A percentile compares a stretch with the other conserved stretches of the same genome.
Evolutionary conservation across 2,888 invertebrate species (phyloP).

Genomic region (Meiosimyza decipiens): DNA sequence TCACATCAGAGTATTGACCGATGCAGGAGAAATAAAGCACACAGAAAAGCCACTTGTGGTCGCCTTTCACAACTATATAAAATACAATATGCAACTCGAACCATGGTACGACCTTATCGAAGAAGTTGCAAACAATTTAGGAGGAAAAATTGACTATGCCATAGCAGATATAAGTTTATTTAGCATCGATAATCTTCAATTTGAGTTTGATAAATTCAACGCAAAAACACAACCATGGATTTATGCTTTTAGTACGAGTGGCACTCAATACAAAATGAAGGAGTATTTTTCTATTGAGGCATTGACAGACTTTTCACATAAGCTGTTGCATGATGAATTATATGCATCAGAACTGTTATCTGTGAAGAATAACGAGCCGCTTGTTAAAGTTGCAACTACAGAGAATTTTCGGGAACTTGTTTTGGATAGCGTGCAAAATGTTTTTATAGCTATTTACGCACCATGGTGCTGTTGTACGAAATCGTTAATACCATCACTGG

Average conservation of each 20-base stretch:
- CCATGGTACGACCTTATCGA: not conserved
- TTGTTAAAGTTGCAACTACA: not conserved
- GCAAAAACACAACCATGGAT: not conserved
- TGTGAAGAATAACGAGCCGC: not conserved
- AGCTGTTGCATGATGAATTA: conserved; percentile 1
- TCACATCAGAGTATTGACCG: not conserved
- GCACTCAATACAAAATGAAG: not conserved
- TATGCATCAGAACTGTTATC: not conserved
- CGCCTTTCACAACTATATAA: not conserved
- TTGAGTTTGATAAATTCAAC: not conserved
- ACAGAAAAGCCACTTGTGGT: not conserved
- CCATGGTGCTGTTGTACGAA: not conserved
- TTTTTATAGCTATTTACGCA: conserved; percentile 1
- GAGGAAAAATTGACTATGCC: not conserved
- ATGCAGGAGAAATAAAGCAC: not conserved
- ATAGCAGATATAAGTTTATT: conserved; percentile 12
- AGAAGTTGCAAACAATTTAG: not conserved
- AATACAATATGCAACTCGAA: not conserved
- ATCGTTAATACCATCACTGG: not conserved
- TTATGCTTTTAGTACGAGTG: not conserved
- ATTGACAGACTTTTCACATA: not conserved
- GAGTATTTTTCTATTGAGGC: not conserved
- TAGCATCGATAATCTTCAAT: not conserved
- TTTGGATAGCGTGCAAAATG: not conserved
- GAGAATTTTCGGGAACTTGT: not conserved